phyloP scores from a whole-genome alignment of 1,140 invertebrate species.

The Cydia pomonella region DNA sequence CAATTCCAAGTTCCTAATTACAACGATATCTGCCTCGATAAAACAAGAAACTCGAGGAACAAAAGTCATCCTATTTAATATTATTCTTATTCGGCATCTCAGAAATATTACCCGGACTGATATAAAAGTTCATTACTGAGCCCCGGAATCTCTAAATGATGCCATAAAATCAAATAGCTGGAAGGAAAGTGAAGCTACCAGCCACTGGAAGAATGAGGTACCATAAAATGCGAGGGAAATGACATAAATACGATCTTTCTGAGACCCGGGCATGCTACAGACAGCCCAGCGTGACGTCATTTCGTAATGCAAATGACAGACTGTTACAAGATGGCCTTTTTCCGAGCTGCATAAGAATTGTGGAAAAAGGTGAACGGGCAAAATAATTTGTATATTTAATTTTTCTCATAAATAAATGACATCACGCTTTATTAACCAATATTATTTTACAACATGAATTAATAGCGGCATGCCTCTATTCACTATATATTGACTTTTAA shows the following conservation, averaged over 20 bases:
- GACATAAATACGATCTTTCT: slow-evolving; percentile 32
- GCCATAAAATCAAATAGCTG: slow-evolving; percentile 33
- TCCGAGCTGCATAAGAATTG: slow-evolving; percentile 11
- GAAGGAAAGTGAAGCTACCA: slow-evolving; percentile 33
- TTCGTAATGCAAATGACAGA: slow-evolving; percentile 28
- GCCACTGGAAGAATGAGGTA: slow-evolving; percentile 28
- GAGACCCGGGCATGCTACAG: not conserved
- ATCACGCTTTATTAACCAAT: not conserved
- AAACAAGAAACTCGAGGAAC: slow-evolving; percentile 1
- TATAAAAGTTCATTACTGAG: slow-evolving; percentile 33
- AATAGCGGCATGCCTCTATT: no score
- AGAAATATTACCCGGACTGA: slow-evolving; percentile 30
- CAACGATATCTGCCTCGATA: not conserved
- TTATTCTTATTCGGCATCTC: slow-evolving; percentile 32
- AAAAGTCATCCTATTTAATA: slow-evolving; percentile 25
- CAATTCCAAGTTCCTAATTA: not conserved
- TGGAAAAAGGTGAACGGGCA: not conserved
- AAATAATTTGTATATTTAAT: no score
- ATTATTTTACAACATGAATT: no score
- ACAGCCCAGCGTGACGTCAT: slow-evolving; percentile 22
- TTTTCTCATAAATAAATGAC: no score
- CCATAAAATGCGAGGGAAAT: slow-evolving; percentile 29
- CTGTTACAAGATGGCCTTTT: slow-evolving; percentile 21
- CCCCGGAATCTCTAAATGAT: slow-evolving; percentile 28
- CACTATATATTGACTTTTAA: no score